Evolutionary conservation across 2,888 invertebrate species (phyloP), one percentile per base, ranked within the genome.

Genomic region (Trichopoda pennipes): DNA sequence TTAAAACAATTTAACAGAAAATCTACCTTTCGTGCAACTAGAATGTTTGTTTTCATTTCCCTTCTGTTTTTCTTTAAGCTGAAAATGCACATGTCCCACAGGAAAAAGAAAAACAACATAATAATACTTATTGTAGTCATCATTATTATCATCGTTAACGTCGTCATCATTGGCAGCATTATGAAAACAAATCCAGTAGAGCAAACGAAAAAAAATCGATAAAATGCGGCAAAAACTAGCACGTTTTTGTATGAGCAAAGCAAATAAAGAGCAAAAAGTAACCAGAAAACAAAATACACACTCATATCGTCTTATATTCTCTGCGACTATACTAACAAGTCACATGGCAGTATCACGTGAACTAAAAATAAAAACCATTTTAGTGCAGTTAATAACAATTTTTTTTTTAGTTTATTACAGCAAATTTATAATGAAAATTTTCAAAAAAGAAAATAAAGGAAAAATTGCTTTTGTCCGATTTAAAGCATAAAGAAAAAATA

Each of bases 211-310:
- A 75, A 75, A 79, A 82, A 80, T 82, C 82, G 72, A 82, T 79
- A 82, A 82, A 76, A 82, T 76, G 79, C 70, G 79, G 78, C 74
- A 73, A 78, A 56, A 75, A 61, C 61, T 74, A 61, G 56, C 70
- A 79, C 64, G 60, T 75, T 79, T 42, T 19, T 75, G 70, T 75
- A 17, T 70, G 47, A 35, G 55, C 51, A 66, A 28, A 69, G 51
- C 51, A 77, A 47, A 42, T 64, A 61, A 53, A 70, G 23, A 61
- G 55, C 17, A 49, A 56, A 64, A 58, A 55, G 32, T n/a, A 53
- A 69, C 16, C 19, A 4, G n/a, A 44, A 55, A 47, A 47, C 1
- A 64, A 35, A n/a, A 61, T 61, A 47, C 17, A 66, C 14, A 21
- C n/a, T 35, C 35, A 55, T 9, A 38, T n/a, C n/a, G 55, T 17